phyloP scores from a whole-genome alignment of 2,113 vertebrate species.

The Brienomyrus brachyistius region DNA sequence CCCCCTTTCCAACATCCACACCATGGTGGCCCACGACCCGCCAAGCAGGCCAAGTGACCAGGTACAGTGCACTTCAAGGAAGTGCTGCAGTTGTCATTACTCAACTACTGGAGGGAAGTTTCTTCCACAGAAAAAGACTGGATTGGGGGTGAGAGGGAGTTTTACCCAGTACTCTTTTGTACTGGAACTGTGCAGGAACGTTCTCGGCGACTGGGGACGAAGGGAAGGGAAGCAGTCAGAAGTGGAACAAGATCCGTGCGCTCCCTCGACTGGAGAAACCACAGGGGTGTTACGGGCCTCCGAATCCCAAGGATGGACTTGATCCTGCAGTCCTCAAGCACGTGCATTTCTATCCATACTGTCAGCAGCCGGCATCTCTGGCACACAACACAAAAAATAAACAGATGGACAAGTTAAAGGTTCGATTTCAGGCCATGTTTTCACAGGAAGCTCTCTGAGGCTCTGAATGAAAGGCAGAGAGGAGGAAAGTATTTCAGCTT shows the following conservation, averaged over 20 bases:
- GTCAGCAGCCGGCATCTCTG: not conserved
- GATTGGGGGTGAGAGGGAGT: not conserved
- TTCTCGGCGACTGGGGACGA: not conserved
- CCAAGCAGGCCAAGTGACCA: slow-evolving; percentile 17
- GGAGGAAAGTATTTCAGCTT: not conserved
- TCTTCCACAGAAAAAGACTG: not conserved
- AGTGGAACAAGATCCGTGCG: not conserved
- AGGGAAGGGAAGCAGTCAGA: not conserved
- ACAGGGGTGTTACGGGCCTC: not conserved
- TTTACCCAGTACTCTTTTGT: slow-evolving; percentile 3
- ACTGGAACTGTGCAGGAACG: not conserved
- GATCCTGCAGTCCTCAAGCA: not conserved
- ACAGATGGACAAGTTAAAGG: not conserved
- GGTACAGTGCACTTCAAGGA: slow-evolving; percentile 28
- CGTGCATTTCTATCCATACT: not conserved
- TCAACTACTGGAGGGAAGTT: slow-evolving; percentile 21
- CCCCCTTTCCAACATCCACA: not conserved
- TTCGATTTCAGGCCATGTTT: not conserved
- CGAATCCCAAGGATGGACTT: not conserved
- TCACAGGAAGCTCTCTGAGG: not conserved
- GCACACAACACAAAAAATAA: not conserved
- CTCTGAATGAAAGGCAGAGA: not conserved
- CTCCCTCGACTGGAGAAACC: not conserved
- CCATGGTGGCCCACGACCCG: not conserved
- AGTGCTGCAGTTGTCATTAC: slow-evolving; percentile 23